phyloP scores from a whole-genome alignment of 2,797 vertebrate genomes.

The Pempheris klunzingeri region DNA sequence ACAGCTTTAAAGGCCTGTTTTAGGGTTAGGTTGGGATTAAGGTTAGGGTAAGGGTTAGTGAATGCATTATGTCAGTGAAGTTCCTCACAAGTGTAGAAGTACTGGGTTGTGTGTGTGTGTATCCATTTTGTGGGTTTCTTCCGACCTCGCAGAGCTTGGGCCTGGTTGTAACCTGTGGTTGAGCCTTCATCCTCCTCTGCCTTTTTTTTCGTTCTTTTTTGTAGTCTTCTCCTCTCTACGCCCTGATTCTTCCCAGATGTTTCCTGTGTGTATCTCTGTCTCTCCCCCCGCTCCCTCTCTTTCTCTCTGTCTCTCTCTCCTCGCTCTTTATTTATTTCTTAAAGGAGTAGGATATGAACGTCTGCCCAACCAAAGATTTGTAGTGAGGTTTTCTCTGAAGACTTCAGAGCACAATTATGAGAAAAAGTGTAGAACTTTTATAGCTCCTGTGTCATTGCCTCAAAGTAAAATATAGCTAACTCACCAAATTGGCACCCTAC shows the following conservation, averaged over 20 bases:
- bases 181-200: conserved; percentile 70
- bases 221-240: conserved; percentile 58
- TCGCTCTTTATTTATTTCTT: conserved; percentile 60
- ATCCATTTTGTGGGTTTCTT: conserved; percentile 63
- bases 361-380: conserved; percentile 67
- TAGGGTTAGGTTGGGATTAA: too few relatives aligned
- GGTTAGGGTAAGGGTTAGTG: too few relatives aligned
- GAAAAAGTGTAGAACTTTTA: conserved; percentile 69
- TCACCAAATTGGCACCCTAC: conserved; percentile 26
- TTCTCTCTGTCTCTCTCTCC: conserved; percentile 27
- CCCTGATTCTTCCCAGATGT: conserved; percentile 93
- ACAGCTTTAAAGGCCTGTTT: too few relatives aligned
- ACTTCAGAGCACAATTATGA: conserved; percentile 73
- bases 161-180: conserved; percentile 83
- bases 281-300: conserved; percentile 48
- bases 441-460: conserved; percentile 56
- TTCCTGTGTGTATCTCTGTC: conserved; percentile 88
- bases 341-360: conserved; percentile 70
- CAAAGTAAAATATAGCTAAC: conserved; percentile 45
- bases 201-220: conserved; percentile 48
- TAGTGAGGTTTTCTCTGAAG: conserved; percentile 66
- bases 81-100: too few relatives aligned
- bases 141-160: conserved; percentile 64
- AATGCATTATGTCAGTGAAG: too few relatives aligned
- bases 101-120: conserved; percentile 22